Evolutionary conservation across 1,140 invertebrate species (phyloP), one percentile per base, ranked within the genome.

Genomic region (Drosophila subobscura): DNA sequence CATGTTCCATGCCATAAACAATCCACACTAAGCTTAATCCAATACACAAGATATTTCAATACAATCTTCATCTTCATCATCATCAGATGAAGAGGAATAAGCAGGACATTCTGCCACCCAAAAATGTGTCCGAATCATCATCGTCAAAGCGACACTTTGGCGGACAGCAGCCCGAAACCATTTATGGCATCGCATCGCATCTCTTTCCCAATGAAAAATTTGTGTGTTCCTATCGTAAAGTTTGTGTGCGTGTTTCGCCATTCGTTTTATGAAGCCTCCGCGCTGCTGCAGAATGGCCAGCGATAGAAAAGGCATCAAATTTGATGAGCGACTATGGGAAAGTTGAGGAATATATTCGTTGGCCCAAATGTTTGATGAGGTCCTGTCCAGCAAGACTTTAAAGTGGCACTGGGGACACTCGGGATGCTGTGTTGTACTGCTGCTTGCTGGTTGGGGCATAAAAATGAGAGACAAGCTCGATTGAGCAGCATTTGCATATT

Each of bases 401-500:
- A 88, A 74, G 56, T 37, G 4, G 57, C 47, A 58, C 52, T 70
- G 41, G 61, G 64, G 56, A n/a, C n/a, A n/a, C 42, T 50, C 42
- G 58, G 16, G 49, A 3, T 0, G 33, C 10, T 37, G 33, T 4
- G 8, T 33, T 12, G 33, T 37, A 37, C 10, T 37, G 33, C 1
- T 27, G 25, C 5, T 5, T 33, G 63, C 55, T 68, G 49, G 27
- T 67, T 5, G 14, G 57, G 56, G 51, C 41, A 84, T 83, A 79
- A 79, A 84, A 84, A 52, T 33, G 55, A 72, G 59, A 78, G 79
- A 84, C 79, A 79, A 76, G 79, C 80, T 59, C 81, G 85, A 85
- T 85, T 85, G 80, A 86, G 44, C 81, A 81, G 78, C 81, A 86
- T 86, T 86, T 86, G 81, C 81, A 86, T 86, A 86, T 86, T 84